A percentile compares a stretch with the other conserved stretches of the same genome.
Conservation (phyloP, 1,140 invertebrate species). For the Papilio glaucus region DNA sequence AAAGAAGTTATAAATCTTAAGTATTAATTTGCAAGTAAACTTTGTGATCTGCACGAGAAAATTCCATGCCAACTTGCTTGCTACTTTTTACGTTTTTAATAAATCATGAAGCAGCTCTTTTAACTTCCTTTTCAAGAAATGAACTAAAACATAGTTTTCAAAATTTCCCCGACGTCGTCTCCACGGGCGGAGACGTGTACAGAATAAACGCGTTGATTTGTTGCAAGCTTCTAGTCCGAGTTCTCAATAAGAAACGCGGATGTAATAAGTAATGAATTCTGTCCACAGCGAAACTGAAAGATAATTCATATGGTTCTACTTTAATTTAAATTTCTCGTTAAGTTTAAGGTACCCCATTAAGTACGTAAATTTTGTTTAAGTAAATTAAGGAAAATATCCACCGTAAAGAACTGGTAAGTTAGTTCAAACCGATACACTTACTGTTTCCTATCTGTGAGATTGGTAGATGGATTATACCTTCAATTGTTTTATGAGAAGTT, state of each 20-base stretch:
- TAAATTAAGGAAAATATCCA: too few species aligned
- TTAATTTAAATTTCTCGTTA: not conserved
- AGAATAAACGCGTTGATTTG: slow-evolving; percentile 35
- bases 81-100: slow-evolving; percentile 3
- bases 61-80: not conserved
- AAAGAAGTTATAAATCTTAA: too few species aligned
- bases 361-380: too few species aligned
- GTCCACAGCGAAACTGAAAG: not conserved
- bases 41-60: not conserved
- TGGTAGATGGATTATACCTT: too few species aligned
- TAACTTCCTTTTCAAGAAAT: slow-evolving; percentile 31
- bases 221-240: slow-evolving; percentile 32
- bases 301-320: slow-evolving; percentile 2
- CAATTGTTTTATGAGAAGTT: too few species aligned
- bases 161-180: slow-evolving; percentile 28
- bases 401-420: too few species aligned
- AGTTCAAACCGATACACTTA: too few species aligned
- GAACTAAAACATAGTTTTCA: slow-evolving; percentile 23
- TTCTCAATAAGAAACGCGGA: slow-evolving; percentile 36
- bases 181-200: slow-evolving; percentile 22
- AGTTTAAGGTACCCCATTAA: too few species aligned
- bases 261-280: slow-evolving; percentile 29
- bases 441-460: too few species aligned
- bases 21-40: too few species aligned
- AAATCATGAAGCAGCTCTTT: slow-evolving; percentile 25